Evolutionary conservation across 1,140 invertebrate genomes (phyloP).

Genomic region (Drosophila nigromelanica): DNA sequence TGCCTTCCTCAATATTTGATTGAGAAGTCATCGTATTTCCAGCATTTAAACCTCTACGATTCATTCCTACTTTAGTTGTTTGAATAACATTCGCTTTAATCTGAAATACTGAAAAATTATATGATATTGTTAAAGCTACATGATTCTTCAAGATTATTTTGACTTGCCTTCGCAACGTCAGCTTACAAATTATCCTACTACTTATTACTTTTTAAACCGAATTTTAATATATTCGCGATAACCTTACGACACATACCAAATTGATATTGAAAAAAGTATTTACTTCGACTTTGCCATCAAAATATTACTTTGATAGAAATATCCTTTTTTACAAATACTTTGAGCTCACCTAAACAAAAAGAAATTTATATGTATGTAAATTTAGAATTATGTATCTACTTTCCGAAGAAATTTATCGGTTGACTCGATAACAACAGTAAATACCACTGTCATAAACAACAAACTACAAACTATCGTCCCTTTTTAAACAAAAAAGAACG

Average conservation of each 20-base stretch:
- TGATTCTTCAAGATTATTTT: background rate
- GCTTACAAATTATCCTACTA: too few species aligned
- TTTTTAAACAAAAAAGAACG: too few species aligned
- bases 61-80: constrained; percentile 71
- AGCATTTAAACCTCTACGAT: constrained; percentile 80
- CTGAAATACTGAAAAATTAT: constrained; percentile 30
- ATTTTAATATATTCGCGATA: too few species aligned
- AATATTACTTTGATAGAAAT: background rate
- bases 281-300: background rate
- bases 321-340: constrained; percentile 6
- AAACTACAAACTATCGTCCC: too few species aligned
- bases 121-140: background rate
- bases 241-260: too few species aligned
- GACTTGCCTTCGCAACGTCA: background rate
- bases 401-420: constrained; percentile 16
- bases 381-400: constrained; percentile 58
- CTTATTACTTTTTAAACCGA: too few species aligned
- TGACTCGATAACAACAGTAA: background rate
- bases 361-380: constrained; percentile 22
- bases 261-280: too few species aligned
- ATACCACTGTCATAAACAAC: too few species aligned
- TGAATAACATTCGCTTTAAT: constrained; percentile 60
- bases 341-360: constrained; percentile 14
- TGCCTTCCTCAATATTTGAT: constrained; percentile 79
- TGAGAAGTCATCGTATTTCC: constrained; percentile 80